Evolutionary conservation across 2,113 vertebrate species (phyloP), one percentile per base, ranked within the genome.

Genomic region (Marmota flaviventris): DNA sequence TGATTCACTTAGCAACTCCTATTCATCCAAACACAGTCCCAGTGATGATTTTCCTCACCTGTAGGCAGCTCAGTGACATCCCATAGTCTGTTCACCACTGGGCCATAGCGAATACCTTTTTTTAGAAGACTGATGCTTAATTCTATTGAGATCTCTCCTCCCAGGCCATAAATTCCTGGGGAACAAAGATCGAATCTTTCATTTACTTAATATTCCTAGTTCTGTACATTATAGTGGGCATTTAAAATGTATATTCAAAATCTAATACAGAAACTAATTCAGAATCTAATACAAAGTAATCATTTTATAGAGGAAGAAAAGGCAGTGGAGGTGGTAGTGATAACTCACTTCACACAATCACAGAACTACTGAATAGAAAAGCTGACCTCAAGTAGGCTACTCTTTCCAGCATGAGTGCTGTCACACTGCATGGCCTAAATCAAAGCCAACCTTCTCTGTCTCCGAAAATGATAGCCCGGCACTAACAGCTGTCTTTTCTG

Each of bases 301-400:
- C n/a, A 48, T 89, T 75, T 96, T 75, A 88, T 8, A 89, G 51
- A 73, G 83, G n/a, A 73, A 58, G 51, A 45, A 61, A 85, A 18
- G 85, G 73, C 79, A 37, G 56, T 65, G 32, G 51, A 78, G 25
- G 65, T 89, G 13, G 81, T 78, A 42, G 32, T 78, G 27, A 56
- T 27, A 29, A 24, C 22, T 92, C 29, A 72, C 34, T 76, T 67
- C 11, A 69, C 37, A 48, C 10, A 61, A 61, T 83, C 91, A 82
- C 48, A n/a, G n/a, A 70, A 67, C n/a, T 48, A 13, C 25, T 39
- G n/a, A 72, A 45, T 73, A 70, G 86, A 79, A 95, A 95, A 93
- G 73, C 67, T 95, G 73, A 94, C 82, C 85, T 95, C 37, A 67
- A 5, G 42, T 18, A 16, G 22, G 20, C 51, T 39, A 6, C 16